Conservation (phyloP, 2,113 vertebrate genomes). For the Trinectes maculatus region DNA sequence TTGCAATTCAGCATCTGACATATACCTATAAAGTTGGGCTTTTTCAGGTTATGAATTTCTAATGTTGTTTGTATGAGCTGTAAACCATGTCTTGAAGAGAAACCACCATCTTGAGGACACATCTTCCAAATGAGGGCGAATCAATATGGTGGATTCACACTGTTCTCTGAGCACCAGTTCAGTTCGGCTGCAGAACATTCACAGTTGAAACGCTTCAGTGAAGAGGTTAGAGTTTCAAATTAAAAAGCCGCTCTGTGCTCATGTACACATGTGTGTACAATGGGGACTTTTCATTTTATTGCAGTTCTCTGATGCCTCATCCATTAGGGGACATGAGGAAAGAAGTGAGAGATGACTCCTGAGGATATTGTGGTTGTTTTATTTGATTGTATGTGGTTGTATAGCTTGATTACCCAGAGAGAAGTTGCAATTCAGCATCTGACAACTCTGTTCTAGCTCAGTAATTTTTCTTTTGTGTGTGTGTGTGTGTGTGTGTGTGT, state of each 20-base stretch:
- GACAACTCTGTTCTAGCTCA: conserved; percentile 38
- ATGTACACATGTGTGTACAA: neutral
- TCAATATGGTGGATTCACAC: neutral
- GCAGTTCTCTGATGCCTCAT: conserved; percentile 4
- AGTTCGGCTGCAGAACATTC: conserved; percentile 14
- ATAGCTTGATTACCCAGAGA: conserved; percentile 35
- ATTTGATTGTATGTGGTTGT: conserved; percentile 17
- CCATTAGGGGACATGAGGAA: neutral
- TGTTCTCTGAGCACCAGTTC: conserved; percentile 16
- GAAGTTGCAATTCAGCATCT: conserved; percentile 17
- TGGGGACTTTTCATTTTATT: neutral
- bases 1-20: conserved; percentile 34
- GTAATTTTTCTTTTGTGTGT: conserved; percentile 17
- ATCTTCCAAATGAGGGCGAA: conserved; percentile 4
- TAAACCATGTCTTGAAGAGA: neutral
- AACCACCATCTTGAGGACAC: neutral
- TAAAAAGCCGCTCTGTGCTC: neutral
- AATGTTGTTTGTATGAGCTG: neutral
- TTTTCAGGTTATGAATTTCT: neutral
- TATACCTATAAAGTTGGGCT: too few species aligned
- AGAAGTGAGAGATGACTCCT: conserved; percentile 22
- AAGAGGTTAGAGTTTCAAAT: conserved; percentile 30
- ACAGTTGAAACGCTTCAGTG: conserved; percentile 7
- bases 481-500: conserved; percentile 1
- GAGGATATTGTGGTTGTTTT: conserved; percentile 20